Evolutionary conservation across 1,140 invertebrate species (phyloP).

Genomic region (Holcopasites calliopsidis): DNA sequence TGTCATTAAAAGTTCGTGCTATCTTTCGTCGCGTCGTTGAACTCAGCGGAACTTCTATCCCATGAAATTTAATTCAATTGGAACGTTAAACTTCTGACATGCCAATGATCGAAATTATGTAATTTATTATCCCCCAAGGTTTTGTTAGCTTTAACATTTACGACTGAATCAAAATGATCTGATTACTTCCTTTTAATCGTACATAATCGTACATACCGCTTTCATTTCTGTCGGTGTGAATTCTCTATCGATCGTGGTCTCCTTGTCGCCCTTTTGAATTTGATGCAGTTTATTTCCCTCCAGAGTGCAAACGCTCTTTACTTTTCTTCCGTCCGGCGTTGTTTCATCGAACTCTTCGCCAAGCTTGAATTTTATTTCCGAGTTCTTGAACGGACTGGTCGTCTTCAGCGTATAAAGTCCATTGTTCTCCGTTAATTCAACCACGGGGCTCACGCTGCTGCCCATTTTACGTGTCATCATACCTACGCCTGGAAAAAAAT

Average conservation of each 20-base stretch:
- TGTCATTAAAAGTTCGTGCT: slow-evolving; percentile 46
- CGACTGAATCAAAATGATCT: neutral
- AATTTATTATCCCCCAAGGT: slow-evolving; percentile 13
- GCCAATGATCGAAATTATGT: slow-evolving; percentile 52
- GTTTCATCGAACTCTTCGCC: slow-evolving; percentile 92
- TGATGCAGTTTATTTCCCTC: slow-evolving; percentile 87
- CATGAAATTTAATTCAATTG: slow-evolving; percentile 40
- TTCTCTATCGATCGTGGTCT: slow-evolving; percentile 83
- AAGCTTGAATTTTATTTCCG: slow-evolving; percentile 88
- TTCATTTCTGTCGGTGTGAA: slow-evolving; percentile 86
- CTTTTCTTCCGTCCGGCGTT: slow-evolving; percentile 90
- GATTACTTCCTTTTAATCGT: no score
- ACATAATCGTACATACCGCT: slow-evolving; percentile 77
- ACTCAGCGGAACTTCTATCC: slow-evolving; percentile 13
- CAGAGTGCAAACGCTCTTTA: slow-evolving; percentile 85
- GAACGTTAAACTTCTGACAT: slow-evolving; percentile 18
- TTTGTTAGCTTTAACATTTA: slow-evolving; percentile 9
- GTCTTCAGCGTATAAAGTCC: slow-evolving; percentile 88
- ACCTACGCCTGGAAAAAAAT: slow-evolving; percentile 85
- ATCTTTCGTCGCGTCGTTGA: slow-evolving; percentile 40
- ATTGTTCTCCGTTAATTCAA: slow-evolving; percentile 86
- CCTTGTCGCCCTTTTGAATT: slow-evolving; percentile 84
- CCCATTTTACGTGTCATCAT: slow-evolving; percentile 88
- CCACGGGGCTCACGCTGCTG: slow-evolving; percentile 85
- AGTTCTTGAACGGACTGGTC: slow-evolving; percentile 91